Evolutionary conservation across 1,140 invertebrate species (phyloP).

Genomic region (Bombus pascuorum): DNA sequence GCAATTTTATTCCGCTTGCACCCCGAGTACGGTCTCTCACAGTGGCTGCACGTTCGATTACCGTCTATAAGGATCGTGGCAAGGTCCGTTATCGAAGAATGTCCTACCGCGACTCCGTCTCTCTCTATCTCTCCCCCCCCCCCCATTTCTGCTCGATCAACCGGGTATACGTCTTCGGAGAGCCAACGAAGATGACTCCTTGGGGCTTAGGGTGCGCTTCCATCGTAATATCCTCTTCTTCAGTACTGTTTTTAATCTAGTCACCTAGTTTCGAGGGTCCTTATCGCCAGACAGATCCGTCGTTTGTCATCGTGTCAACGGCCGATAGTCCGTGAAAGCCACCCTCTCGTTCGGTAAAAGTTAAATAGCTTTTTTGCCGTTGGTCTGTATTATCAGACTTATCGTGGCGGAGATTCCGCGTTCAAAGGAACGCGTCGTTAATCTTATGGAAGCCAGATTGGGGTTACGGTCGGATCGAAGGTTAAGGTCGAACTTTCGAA

Average conservation of each 20-base stretch:
- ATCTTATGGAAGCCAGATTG: slow-evolving; percentile 48
- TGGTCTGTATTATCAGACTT: slow-evolving; percentile 49
- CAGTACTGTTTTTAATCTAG: slow-evolving; percentile 15
- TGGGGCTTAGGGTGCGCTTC: not conserved
- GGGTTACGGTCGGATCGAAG: slow-evolving; percentile 51
- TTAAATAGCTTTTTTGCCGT: slow-evolving; percentile 64
- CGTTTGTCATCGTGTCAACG: slow-evolving; percentile 43
- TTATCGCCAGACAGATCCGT: not conserved
- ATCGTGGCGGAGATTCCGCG: slow-evolving; percentile 52
- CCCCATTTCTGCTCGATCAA: not conserved
- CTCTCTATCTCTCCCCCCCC: not conserved
- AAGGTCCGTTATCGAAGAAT: not conserved
- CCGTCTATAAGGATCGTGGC: not conserved
- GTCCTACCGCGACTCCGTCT: not conserved
- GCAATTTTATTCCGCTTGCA: slow-evolving; percentile 30
- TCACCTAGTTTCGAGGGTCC: not conserved
- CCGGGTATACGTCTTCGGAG: not conserved
- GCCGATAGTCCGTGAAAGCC: slow-evolving; percentile 9
- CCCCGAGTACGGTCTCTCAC: not conserved
- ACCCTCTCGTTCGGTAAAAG: slow-evolving; percentile 22
- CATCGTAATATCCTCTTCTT: not conserved
- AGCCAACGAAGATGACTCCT: not conserved
- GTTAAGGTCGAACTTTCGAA: slow-evolving; percentile 56
- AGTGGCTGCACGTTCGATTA: not conserved
- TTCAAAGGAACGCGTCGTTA: slow-evolving; percentile 56